Evolutionary conservation across 2,113 vertebrate genomes (phyloP).

Genomic region (Blennius ocellaris): DNA sequence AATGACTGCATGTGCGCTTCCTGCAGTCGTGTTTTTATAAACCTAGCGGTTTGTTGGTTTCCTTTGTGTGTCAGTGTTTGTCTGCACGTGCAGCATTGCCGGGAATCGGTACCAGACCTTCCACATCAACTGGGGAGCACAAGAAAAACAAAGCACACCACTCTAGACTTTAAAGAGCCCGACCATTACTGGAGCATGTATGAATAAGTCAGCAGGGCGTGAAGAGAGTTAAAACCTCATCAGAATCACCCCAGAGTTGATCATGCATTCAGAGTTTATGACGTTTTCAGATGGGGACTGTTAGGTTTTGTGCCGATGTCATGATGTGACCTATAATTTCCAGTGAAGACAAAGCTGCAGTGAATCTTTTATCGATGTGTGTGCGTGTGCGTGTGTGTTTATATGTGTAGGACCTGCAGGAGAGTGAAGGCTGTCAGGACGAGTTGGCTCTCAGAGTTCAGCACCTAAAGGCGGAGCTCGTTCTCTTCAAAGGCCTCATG

Average conservation of each 20-base stretch:
- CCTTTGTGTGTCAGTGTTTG: constrained; percentile 16
- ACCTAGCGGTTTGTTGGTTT: constrained; percentile 16
- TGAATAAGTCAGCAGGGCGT: constrained; percentile 18
- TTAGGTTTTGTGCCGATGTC: no score
- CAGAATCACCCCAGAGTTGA: neutral
- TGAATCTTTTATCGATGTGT: neutral
- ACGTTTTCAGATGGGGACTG: no score
- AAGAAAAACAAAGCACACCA: constrained; percentile 8
- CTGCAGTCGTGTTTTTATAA: constrained; percentile 5
- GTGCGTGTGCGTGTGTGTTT: neutral
- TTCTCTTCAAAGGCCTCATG: constrained; percentile 98
- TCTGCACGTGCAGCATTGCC: neutral
- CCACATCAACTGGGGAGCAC: constrained; percentile 25
- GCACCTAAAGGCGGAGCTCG: constrained; percentile 94
- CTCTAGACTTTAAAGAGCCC: neutral
- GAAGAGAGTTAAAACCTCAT: neutral
- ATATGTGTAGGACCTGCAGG: constrained; percentile 89
- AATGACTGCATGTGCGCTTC: constrained; percentile 12
- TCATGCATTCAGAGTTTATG: constrained; percentile 8
- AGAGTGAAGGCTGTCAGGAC: constrained; percentile 95
- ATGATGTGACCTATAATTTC: constrained; percentile 14
- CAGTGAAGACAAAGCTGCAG: no score
- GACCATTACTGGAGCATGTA: neutral
- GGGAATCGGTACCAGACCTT: constrained; percentile 50
- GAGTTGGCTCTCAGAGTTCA: constrained; percentile 94